Evolutionary conservation across 1,140 invertebrate species (phyloP).

Genomic region (Drosophila burlai): DNA sequence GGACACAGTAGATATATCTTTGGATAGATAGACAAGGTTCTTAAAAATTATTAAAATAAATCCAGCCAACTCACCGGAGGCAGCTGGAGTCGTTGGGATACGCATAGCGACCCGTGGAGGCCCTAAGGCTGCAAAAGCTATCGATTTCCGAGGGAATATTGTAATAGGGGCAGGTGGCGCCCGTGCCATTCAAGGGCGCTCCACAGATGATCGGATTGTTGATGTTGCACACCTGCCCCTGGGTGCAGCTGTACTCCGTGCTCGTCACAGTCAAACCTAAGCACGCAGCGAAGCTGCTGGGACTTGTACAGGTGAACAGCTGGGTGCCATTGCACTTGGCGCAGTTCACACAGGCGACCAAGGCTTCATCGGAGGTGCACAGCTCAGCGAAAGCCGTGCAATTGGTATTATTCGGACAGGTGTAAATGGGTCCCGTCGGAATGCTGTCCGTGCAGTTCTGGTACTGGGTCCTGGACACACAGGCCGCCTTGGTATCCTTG

Average conservation of each 20-base stretch:
- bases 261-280: background rate
- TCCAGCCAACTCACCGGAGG: background rate
- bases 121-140: slow-evolving; percentile 14
- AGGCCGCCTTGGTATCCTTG: background rate
- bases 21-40: background rate
- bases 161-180: slow-evolving; percentile 25
- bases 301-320: background rate
- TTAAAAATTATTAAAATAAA: background rate
- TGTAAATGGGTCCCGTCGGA: slow-evolving; percentile 16
- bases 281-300: slow-evolving; percentile 21
- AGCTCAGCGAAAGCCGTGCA: background rate
- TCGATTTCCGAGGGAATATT: background rate
- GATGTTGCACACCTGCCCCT: slow-evolving; percentile 32
- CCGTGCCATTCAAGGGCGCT: background rate
- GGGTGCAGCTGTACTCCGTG: slow-evolving; percentile 5
- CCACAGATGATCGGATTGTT: slow-evolving; percentile 30
- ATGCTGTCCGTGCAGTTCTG: slow-evolving; percentile 23
- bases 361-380: background rate
- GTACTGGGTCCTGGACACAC: slow-evolving; percentile 28
- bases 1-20: slow-evolving; percentile 28
- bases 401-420: slow-evolving; percentile 20
- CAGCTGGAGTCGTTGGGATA: slow-evolving; percentile 30
- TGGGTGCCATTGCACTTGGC: slow-evolving; percentile 20
- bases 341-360: slow-evolving; percentile 29
- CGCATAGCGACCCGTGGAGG: slow-evolving; percentile 23